phyloP scores from a whole-genome alignment of 2,797 vertebrate species.

The Zenarchopterus dispar region DNA sequence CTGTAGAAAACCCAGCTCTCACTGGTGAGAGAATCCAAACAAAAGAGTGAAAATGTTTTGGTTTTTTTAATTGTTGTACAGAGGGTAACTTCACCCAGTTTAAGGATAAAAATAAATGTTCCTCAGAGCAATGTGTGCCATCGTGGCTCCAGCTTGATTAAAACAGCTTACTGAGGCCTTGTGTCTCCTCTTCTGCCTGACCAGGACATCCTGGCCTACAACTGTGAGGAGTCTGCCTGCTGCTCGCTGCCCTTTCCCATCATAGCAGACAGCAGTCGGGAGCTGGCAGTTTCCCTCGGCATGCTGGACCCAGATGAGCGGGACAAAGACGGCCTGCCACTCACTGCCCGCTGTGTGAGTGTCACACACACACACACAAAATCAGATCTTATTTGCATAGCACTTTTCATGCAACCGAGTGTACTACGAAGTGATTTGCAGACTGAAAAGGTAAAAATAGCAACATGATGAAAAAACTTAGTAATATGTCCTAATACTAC shows the following conservation, averaged over 20 bases:
- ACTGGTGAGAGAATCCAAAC: too few relatives aligned
- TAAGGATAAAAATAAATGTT: too few relatives aligned
- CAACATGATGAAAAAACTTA: neutral
- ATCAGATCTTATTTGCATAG: neutral
- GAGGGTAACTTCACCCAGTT: too few relatives aligned
- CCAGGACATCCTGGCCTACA: conserved; percentile 93
- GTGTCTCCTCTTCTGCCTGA: conserved; percentile 13
- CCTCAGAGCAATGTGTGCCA: too few relatives aligned
- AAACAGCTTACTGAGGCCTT: neutral
- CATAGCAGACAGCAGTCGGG: conserved; percentile 89
- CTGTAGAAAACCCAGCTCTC: too few relatives aligned
- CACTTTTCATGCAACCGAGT: too few relatives aligned
- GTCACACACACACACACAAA: neutral
- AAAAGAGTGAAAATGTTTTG: too few relatives aligned
- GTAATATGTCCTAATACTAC: too few relatives aligned
- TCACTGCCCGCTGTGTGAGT: conserved; percentile 93
- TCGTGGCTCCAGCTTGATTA: neutral
- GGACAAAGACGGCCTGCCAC: conserved; percentile 88
- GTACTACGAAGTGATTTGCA: too few relatives aligned
- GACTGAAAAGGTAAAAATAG: too few relatives aligned
- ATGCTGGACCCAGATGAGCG: conserved; percentile 92
- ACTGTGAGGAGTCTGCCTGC: conserved; percentile 73
- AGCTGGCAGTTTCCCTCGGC: conserved; percentile 89
- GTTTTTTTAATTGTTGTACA: too few relatives aligned
- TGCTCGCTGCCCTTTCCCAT: conserved; percentile 90